Evolutionary conservation across 1,140 invertebrate genomes (phyloP).

Genomic region (Drosophila leontia): DNA sequence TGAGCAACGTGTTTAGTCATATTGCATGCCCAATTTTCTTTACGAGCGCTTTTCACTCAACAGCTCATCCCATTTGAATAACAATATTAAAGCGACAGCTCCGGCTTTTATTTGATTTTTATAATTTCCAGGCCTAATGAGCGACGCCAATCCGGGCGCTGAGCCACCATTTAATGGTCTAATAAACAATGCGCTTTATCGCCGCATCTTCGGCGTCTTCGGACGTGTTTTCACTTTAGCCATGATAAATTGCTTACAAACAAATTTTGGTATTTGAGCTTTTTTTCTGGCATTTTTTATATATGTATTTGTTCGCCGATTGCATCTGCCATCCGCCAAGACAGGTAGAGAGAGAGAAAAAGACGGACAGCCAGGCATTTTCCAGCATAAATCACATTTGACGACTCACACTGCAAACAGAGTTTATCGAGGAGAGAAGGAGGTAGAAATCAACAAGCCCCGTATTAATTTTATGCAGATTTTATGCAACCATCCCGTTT

Average conservation of each 20-base stretch:
- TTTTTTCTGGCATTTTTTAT: constrained; percentile 34
- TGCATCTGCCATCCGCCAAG: constrained; percentile 66
- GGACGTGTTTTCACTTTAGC: constrained; percentile 73
- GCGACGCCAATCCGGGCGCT: constrained; percentile 33
- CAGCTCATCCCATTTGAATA: constrained; percentile 54
- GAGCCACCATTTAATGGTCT: constrained; percentile 71
- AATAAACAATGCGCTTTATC: constrained; percentile 71
- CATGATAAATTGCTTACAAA: constrained; percentile 75
- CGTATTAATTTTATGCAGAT: constrained; percentile 77
- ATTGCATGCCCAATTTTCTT: constrained; percentile 55
- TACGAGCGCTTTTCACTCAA: constrained; percentile 52
- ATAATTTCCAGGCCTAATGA: constrained; percentile 68
- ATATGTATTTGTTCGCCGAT: constrained; percentile 50
- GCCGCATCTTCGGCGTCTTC: constrained; percentile 18
- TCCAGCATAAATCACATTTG: constrained; percentile 71
- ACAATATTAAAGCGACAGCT: constrained; percentile 49
- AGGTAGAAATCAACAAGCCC: constrained; percentile 50
- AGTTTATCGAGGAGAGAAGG: constrained; percentile 68
- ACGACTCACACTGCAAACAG: constrained; percentile 68
- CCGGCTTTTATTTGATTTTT: constrained; percentile 48
- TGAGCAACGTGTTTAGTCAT: constrained; percentile 57
- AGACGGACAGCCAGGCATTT: constrained; percentile 59
- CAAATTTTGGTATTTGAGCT: constrained; percentile 49
- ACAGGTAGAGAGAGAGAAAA: constrained; percentile 20
- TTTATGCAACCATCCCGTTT: constrained; percentile 66